Evolutionary conservation across 1,140 invertebrate genomes (phyloP), one percentile per base, ranked within the genome.

Genomic region (Pteromalus puparum): DNA sequence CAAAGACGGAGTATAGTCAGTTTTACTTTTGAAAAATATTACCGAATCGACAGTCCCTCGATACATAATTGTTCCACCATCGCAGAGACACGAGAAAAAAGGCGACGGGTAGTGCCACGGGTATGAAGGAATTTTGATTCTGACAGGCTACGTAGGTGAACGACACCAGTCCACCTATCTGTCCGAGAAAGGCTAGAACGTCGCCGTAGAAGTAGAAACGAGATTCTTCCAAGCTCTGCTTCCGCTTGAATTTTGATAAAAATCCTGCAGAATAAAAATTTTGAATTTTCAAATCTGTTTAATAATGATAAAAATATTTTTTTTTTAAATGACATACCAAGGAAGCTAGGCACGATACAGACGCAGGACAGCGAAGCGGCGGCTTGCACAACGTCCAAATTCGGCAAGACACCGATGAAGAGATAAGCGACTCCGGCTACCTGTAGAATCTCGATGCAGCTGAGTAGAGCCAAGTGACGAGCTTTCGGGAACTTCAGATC

Each of bases 351-450:
- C 6, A 98, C 91, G 24, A 98, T 95, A 90, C 97, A 98, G 53
- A 98, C 94, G 88, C 97, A 98, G 92, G 97, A 98, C 10, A 97
- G 97, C 28, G 98, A 93, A 95, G 98, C 97, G 13, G 97, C 96
- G 6, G 96, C 97, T 92, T 98, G 97, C n/a, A 98, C 95, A 12
- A 97, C 96, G 92, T 98, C 97, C 26, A 99, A 91, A 89, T 97
- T 95, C 0, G 98, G 98, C 21, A 99, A 93, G 24, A 98, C 95
- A 46, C 96, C 93, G 90, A 98, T 97, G 87, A 98, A 95, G 42
- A 99, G 92, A 26, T 98, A 90, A 1, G 96, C 95, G 65, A 98
- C 90, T 24, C 98, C 98, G 78, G 97, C 93, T 0, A 96, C 95
- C 89, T 98, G 97, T 0, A 97, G 89, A 1, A 96, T 96, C 93